Evolutionary conservation across 2,888 invertebrate species (phyloP).

Genomic region (Orchesella flavescens): DNA sequence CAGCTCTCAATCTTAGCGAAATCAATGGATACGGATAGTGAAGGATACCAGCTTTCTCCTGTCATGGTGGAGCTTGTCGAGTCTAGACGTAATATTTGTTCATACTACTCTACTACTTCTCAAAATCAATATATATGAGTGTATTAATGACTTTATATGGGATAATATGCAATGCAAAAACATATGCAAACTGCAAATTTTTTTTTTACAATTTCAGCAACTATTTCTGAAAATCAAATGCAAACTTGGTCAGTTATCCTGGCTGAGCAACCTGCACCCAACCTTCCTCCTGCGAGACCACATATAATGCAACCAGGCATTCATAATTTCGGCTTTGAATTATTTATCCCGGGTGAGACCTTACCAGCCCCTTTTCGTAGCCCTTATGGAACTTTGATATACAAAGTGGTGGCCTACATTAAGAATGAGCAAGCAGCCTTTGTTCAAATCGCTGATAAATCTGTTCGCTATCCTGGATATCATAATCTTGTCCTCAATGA

Average conservation of each 20-base stretch:
- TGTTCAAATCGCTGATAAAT: constrained; percentile 54
- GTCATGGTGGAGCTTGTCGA: constrained; percentile 51
- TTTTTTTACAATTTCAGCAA: constrained; percentile 36
- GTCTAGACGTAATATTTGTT: constrained; percentile 49
- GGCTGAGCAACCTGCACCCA: constrained; percentile 49
- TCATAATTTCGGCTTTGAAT: constrained; percentile 60
- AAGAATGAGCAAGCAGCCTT: constrained; percentile 54
- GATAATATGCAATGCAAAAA: no score
- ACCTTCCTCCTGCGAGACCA: constrained; percentile 47
- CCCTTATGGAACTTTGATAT: constrained; percentile 56
- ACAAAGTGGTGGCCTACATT: constrained; percentile 55
- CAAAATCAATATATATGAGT: no score
- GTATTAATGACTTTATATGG: no score
- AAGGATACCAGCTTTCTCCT: constrained; percentile 60
- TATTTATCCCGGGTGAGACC: constrained; percentile 34
- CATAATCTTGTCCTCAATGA: constrained; percentile 56
- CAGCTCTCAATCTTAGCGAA: constrained; percentile 44
- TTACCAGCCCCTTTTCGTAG: constrained; percentile 58
- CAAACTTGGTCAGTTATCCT: constrained; percentile 44
- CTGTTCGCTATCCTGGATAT: constrained; percentile 56
- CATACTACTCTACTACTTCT: no score
- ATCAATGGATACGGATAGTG: constrained; percentile 47
- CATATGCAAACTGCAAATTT: no score
- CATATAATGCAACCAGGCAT: constrained; percentile 58
- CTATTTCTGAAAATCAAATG: constrained; percentile 50